phyloP scores from a whole-genome alignment of 2,888 invertebrate genomes.

The Melanchra persicariae region DNA sequence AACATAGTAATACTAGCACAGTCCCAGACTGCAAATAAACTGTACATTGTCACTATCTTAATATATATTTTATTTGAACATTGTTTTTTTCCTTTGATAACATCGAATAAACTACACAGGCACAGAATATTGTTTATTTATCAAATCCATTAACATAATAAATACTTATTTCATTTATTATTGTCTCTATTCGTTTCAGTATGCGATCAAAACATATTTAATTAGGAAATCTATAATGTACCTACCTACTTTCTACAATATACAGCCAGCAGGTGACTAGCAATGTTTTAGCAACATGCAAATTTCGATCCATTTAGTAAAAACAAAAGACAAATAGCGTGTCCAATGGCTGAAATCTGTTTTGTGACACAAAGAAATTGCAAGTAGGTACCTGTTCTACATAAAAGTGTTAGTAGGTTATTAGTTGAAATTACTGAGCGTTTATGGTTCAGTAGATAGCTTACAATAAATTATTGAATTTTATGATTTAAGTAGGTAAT shows the following conservation, averaged over 20 bases:
- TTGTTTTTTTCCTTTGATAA: not conserved
- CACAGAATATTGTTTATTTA: not conserved
- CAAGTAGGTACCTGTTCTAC: not conserved
- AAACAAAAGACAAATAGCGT: not conserved
- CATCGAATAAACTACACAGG: not conserved
- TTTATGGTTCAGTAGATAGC: not conserved
- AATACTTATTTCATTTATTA: too few relatives aligned
- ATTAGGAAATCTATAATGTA: not conserved
- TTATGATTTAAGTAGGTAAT: too few relatives aligned
- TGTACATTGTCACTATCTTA: constrained; percentile 10
- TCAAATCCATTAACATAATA: too few relatives aligned
- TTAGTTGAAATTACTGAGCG: not conserved
- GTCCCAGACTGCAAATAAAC: constrained; percentile 14
- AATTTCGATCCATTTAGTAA: not conserved
- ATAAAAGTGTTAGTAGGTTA: not conserved
- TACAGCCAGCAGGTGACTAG: too few relatives aligned
- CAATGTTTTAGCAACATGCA: too few relatives aligned
- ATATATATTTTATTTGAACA: constrained; percentile 14
- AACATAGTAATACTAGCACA: not conserved
- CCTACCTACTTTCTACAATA: too few relatives aligned
- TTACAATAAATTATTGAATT: too few relatives aligned
- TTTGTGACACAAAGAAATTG: not conserved
- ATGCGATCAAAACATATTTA: not conserved
- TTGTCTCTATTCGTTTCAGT: not conserved
- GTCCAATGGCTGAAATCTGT: not conserved